Conservation (phyloP, 2,888 invertebrate species). For the Scaptomyza reducta region DNA sequence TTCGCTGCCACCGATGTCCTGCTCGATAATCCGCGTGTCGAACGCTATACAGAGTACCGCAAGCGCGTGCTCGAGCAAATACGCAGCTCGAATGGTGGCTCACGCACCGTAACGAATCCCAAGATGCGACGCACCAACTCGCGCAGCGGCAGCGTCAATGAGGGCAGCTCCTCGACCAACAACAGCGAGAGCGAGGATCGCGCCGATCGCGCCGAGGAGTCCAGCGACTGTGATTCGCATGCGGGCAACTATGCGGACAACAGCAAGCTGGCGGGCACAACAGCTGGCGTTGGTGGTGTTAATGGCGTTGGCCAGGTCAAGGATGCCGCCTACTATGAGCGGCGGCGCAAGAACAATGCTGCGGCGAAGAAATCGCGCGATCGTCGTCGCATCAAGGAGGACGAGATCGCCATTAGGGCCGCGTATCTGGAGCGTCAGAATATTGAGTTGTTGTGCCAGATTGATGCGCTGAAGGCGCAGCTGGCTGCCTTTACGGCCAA, state of each 20-base stretch:
- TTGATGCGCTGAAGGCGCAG: slow-evolving; percentile 88
- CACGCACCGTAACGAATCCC: slow-evolving; percentile 87
- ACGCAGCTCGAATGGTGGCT: slow-evolving; percentile 87
- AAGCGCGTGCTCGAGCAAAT: slow-evolving; percentile 87
- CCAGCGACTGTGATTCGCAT: slow-evolving; percentile 82
- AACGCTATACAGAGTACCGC: slow-evolving; percentile 90
- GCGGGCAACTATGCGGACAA: slow-evolving; percentile 70
- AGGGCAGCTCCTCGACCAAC: slow-evolving; percentile 75
- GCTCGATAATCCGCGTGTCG: slow-evolving; percentile 87
- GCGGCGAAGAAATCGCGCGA: slow-evolving; percentile 98
- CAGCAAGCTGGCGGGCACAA: slow-evolving; percentile 34
- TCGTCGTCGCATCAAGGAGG: slow-evolving; percentile 94
- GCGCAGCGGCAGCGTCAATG: slow-evolving; percentile 77
- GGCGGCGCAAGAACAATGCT: slow-evolving; percentile 95
- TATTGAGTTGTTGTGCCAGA: slow-evolving; percentile 89
- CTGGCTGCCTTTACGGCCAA: slow-evolving; percentile 84
- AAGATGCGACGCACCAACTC: slow-evolving; percentile 88
- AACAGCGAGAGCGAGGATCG: slow-evolving; percentile 83
- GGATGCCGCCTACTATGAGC: slow-evolving; percentile 94
- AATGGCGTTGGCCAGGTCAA: slow-evolving; percentile 82
- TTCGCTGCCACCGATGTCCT: slow-evolving; percentile 85
- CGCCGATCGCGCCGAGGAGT: slow-evolving; percentile 75
- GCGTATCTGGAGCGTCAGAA: slow-evolving; percentile 95
- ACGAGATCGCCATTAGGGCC: slow-evolving; percentile 95
- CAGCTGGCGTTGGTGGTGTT: slow-evolving; percentile 5